phyloP scores from a whole-genome alignment of 2,888 invertebrate genomes.

The Herminia tarsipennalis region DNA sequence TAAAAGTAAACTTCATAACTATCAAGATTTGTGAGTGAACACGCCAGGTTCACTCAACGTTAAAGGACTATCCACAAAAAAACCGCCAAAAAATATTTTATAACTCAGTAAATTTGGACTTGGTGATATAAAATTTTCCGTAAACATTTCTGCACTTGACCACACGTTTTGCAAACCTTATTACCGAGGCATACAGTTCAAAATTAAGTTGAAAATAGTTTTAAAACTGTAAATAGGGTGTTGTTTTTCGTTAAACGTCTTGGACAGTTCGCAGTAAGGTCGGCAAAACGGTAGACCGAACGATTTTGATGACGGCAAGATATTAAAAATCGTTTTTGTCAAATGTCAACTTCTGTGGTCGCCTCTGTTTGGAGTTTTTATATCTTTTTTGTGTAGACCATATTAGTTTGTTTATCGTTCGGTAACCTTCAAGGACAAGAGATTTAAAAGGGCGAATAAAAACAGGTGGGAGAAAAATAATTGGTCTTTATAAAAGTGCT shows the following conservation, averaged over 20 bases:
- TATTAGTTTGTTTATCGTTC: slow-evolving; percentile 38
- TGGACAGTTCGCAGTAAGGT: slow-evolving; percentile 83
- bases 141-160: slow-evolving; percentile 8
- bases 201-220: slow-evolving; percentile 20
- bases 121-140: slow-evolving; percentile 72
- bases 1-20: background rate
- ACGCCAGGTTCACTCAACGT: slow-evolving; percentile 43
- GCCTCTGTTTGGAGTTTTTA: slow-evolving; percentile 52
- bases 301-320: slow-evolving; percentile 77
- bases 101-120: slow-evolving; percentile 75
- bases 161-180: slow-evolving; percentile 15
- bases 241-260: slow-evolving; percentile 67
- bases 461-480: no score
- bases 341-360: slow-evolving; percentile 84
- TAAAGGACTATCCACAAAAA: slow-evolving; percentile 49
- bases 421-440: slow-evolving; percentile 36
- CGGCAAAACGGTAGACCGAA: slow-evolving; percentile 80
- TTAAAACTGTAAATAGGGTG: slow-evolving; percentile 21
- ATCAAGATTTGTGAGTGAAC: background rate
- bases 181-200: slow-evolving; percentile 20
- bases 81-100: slow-evolving; percentile 65
- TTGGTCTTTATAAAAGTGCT: no score
- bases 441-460: slow-evolving; percentile 12
- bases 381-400: slow-evolving; percentile 37
- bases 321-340: slow-evolving; percentile 79